A percentile compares a stretch with the other conserved stretches of the same genome.
These are phyloP conservation scores for Hydropsyche betteni DNA, from an alignment of 2,888 invertebrate species.

Conservation along the genomic window DNA sequence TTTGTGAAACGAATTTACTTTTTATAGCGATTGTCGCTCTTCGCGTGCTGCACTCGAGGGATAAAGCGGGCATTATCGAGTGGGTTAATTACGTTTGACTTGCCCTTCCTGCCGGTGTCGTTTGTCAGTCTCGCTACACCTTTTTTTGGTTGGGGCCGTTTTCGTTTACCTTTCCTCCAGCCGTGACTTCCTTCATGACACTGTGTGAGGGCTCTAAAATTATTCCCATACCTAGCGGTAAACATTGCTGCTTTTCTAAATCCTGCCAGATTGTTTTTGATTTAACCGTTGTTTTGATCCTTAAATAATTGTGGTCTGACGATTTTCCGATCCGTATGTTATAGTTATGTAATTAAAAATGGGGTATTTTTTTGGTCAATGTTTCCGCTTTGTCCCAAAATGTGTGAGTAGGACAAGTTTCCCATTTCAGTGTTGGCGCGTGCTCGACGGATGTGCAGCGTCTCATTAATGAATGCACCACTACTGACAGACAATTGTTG, in stretches of 20 bases:
- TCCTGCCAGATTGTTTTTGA: no score
- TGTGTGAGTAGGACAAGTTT: not conserved
- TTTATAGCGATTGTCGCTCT: no score
- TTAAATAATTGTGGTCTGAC: not conserved
- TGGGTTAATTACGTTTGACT: constrained; percentile 36
- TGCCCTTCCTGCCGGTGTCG: constrained; percentile 36
- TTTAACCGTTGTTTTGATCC: not conserved
- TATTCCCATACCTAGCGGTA: not conserved
- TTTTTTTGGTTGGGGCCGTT: constrained; percentile 1
- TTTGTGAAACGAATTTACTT: no score
- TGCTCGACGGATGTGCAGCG: constrained; percentile 29
- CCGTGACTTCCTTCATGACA: constrained; percentile 4
- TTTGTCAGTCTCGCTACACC: constrained; percentile 26
- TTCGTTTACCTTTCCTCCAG: constrained; percentile 22
- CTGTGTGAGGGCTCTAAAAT: not conserved
- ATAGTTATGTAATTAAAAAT: not conserved
- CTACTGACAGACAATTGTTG: constrained; percentile 24
- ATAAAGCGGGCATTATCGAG: constrained; percentile 7
- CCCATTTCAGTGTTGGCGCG: constrained; percentile 23
- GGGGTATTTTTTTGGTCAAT: not conserved
- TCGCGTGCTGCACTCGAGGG: no score
- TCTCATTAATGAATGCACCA: constrained; percentile 30
- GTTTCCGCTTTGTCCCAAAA: constrained; percentile 22
- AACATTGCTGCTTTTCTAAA: no score
- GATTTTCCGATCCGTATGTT: not conserved